Percentiles rank a stretch among this genome's conserved stretches.
phyloP scores from a whole-genome alignment of 2,888 invertebrate genomes.

The Cephonodes hylas region DNA sequence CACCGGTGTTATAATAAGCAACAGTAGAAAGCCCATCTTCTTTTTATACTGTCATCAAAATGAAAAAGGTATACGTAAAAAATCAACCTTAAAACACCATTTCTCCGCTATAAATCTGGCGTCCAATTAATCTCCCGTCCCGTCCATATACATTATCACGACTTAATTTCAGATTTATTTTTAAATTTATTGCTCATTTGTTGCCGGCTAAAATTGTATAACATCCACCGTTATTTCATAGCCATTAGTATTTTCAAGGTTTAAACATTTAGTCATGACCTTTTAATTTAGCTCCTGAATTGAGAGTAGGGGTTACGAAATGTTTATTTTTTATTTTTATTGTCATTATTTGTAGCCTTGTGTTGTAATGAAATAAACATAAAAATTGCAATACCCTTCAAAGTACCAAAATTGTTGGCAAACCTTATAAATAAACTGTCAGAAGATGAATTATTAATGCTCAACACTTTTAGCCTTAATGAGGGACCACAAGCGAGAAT shows the following conservation, averaged over 20 bases:
- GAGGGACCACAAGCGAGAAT: not conserved
- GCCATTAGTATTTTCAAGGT: not conserved
- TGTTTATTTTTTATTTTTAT: too few relatives aligned
- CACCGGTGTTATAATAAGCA: not conserved
- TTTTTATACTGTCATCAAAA: not conserved
- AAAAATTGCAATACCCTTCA: not conserved
- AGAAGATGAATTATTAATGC: not conserved
- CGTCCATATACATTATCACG: constrained; percentile 40
- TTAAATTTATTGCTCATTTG: constrained; percentile 22
- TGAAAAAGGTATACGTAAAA: constrained; percentile 18
- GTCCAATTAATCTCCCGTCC: constrained; percentile 47
- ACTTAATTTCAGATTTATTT: constrained; percentile 39
- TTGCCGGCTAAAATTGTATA: constrained; percentile 2
- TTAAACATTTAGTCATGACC: not conserved
- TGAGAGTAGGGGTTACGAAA: too few relatives aligned
- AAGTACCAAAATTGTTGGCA: too few relatives aligned
- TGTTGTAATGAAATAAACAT: too few relatives aligned
- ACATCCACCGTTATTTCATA: not conserved
- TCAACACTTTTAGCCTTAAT: not conserved
- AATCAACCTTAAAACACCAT: constrained; percentile 35
- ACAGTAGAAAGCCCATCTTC: not conserved
- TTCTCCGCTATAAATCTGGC: constrained; percentile 39
- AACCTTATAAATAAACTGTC: too few relatives aligned
- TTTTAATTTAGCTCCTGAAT: not conserved
- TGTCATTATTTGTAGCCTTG: not conserved